Base-by-base conservation (phyloP, 1,140 invertebrate species). In the Papilio helenus region DNA sequence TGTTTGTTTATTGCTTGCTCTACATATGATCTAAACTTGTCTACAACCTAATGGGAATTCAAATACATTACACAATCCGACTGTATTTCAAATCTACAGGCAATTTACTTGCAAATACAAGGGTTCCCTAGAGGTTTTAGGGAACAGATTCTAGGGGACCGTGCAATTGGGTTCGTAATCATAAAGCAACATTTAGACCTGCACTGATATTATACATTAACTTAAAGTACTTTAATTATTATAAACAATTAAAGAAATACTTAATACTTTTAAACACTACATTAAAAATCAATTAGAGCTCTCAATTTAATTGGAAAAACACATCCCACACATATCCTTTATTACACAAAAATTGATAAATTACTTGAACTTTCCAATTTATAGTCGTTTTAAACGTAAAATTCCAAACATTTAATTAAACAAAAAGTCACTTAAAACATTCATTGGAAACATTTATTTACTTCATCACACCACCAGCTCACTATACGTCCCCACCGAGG, bases 81-180 rank as follows among this genome's bases (percentile, higher is more conserved):
- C 72, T 46, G 39, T 49, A 49, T 73, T 73, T 73, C 20, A 73
- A 73, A 73, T 73, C 39, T 73, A 73, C 72, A 73, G 42, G 39
- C 72, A 73, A 73, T 73, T 73, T 73, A 73, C 72, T 73, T 46
- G 72, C 44, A 73, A 73, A 73, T 73, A 46, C 72, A 46, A 73
- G 44, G 42, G 42, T 73, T 20, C 42, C 26, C 42, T 73, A 23
- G 72, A 42, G 42, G 20, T 73, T 26, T 73, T 44, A 46, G 20
- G 44, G 42, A 49, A 49, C 72, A 73, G 29, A 72, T 44, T 23
- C 72, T 44, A 26, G 20, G 72, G 16, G n/a, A 73, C 26, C 42
- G 42, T 49, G 44, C 72, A 46, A 73, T 73, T 26, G 20, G 42
- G 18, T 49, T 73, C 12, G 39, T 23, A 44, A 73, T 73, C 26